These are phyloP conservation scores for Callocephalon fimbriatum DNA, from an alignment of 2,113 vertebrate species.

Conservation along the genomic window DNA sequence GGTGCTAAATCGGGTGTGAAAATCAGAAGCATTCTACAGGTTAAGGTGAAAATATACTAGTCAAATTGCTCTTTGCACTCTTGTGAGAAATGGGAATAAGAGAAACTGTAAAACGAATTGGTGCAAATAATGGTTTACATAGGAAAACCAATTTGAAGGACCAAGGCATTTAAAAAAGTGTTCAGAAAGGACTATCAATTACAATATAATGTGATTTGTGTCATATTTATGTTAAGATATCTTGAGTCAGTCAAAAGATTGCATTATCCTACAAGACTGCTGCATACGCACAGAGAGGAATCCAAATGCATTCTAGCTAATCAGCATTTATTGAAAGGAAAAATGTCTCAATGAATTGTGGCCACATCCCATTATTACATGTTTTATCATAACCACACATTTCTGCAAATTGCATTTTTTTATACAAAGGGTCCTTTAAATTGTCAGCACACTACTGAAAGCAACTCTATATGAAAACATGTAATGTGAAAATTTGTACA, in stretches of 20 bases:
- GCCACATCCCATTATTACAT: neutral
- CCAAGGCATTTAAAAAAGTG: neutral
- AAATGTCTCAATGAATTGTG: neutral
- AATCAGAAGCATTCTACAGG: neutral
- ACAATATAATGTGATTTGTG: neutral
- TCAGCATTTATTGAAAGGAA: neutral
- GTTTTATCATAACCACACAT: neutral
- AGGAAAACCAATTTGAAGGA: neutral
- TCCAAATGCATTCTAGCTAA: neutral
- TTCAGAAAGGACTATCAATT: neutral
- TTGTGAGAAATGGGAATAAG: neutral
- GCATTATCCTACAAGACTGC: neutral
- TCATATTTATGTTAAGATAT: neutral
- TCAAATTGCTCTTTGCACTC: neutral
- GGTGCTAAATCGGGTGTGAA: neutral
- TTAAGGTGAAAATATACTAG: neutral
- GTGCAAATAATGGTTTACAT: neutral
- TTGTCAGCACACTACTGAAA: neutral
- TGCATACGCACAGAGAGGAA: neutral
- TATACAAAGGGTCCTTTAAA: neutral
- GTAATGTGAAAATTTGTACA: neutral
- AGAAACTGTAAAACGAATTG: neutral
- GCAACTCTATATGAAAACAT: neutral
- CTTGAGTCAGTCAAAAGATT: conserved; percentile 27
- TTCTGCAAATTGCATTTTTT: conserved; percentile 1